Evolutionary conservation across 2,113 vertebrate genomes (phyloP).

Genomic region (Labeo rohita): DNA sequence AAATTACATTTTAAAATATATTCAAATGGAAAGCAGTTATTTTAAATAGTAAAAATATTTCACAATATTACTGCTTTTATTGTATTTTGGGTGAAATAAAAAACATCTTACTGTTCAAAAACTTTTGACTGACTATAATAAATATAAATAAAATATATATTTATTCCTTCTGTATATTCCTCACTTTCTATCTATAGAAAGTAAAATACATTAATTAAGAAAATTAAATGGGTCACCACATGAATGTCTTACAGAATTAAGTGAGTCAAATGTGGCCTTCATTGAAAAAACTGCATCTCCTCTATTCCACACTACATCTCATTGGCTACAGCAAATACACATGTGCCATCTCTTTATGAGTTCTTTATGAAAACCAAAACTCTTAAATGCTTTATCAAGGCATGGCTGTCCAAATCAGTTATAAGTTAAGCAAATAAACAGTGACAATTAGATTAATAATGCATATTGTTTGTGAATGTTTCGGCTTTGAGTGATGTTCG

Average conservation of each 20-base stretch:
- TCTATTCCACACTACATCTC: background rate
- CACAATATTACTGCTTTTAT: too few relatives aligned
- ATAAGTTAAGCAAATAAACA: slow-evolving; percentile 82
- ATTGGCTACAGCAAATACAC: slow-evolving; percentile 10
- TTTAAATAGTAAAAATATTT: too few relatives aligned
- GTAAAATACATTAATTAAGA: background rate
- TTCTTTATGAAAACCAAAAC: slow-evolving; percentile 76
- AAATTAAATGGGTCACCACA: background rate
- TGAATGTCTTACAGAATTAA: background rate
- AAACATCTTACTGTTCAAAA: too few relatives aligned
- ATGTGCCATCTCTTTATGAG: slow-evolving; percentile 70
- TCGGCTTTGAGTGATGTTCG: slow-evolving; percentile 96
- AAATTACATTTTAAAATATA: too few relatives aligned
- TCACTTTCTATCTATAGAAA: background rate
- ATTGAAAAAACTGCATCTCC: background rate
- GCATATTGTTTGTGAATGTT: slow-evolving; percentile 95
- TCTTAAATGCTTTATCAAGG: slow-evolving; percentile 83
- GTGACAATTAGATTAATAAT: slow-evolving; percentile 95
- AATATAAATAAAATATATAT: too few relatives aligned
- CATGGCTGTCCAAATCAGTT: slow-evolving; percentile 80
- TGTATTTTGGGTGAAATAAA: too few relatives aligned
- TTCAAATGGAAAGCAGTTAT: too few relatives aligned
- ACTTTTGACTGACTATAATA: too few relatives aligned
- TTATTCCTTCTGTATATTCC: too few relatives aligned
- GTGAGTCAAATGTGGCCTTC: background rate